Base-by-base conservation (phyloP, 2,888 invertebrate species). In the Philereme vetulata region DNA sequence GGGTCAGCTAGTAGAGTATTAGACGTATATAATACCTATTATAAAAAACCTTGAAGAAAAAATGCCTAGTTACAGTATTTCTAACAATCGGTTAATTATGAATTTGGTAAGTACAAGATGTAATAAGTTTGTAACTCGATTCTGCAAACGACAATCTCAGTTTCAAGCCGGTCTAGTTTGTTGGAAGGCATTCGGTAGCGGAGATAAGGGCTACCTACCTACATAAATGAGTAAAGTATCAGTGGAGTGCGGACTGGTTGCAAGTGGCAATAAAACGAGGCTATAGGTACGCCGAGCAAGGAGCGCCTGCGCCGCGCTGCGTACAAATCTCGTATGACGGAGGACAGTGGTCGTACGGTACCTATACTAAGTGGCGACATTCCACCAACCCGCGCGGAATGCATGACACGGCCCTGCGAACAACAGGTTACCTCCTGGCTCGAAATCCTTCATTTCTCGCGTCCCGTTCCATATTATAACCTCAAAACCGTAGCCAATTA, bases 271-370 rank as follows among this genome's bases (percentile, higher is more conserved):
- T 80, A 82, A 82, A 88, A 85, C 80, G 80, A 84, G 84, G 81
- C 81, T 84, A 84, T 7, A 5, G 5, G 8, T 77, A 76, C 65
- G 66, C 67, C 71, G 62, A 75, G 72, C 76, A 82, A 80, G 78
- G 80, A 83, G 81, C 81, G 86, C 80, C 77, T 78, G 84, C 80
- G 83, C 76, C 71, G 82, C 76, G 74, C 78, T 81, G 81, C 81
- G 84, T 85, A 90, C 86, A 84, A 87, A 90, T 88, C 84, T 89
- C 81, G 82, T 85, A 81, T 82, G 85, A 77, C 82, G 81, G 84
- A 84, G 85, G 85, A 84, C 80, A 76, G 81, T 78, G 81, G 80
- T 77, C 82, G 80, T 90, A 88, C 88, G 89, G 89, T 90, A 89
- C 88, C 83, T 84, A 83, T 78, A 76, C 74, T 72, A 79, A 80